phyloP scores from a whole-genome alignment of 2,888 invertebrate genomes.

The Melanargia galathea region DNA sequence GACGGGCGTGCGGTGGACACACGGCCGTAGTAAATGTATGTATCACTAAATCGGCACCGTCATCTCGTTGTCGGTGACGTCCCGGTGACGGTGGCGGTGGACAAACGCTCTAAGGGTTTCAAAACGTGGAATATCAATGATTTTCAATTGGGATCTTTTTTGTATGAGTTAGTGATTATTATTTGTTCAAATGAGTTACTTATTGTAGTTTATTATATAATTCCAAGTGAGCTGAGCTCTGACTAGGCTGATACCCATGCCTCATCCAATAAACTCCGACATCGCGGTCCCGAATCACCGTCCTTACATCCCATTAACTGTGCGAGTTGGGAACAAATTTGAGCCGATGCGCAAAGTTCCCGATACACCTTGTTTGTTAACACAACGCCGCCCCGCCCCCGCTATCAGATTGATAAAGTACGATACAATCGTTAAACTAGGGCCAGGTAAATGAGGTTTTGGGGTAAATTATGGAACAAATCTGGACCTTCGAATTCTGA shows the following conservation, averaged over 20 bases:
- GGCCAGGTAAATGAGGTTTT: slow-evolving; percentile 25
- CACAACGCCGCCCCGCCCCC: neutral
- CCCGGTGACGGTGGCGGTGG: no score
- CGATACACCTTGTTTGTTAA: slow-evolving; percentile 49
- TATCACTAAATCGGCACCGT: no score
- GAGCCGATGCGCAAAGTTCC: slow-evolving; percentile 57
- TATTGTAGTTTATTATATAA: no score
- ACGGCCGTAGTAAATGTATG: no score
- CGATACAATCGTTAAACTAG: slow-evolving; percentile 25
- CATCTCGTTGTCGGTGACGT: no score
- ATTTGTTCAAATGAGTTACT: no score
- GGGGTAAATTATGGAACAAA: slow-evolving; percentile 14
- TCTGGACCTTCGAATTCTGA: neutral
- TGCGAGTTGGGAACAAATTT: slow-evolving; percentile 64
- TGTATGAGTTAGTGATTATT: no score
- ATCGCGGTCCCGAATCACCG: slow-evolving; percentile 55
- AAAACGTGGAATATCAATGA: no score
- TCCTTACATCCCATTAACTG: slow-evolving; percentile 68
- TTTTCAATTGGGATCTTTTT: no score
- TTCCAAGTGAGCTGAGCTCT: neutral
- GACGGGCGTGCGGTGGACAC: no score
- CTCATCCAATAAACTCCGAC: slow-evolving; percentile 39
- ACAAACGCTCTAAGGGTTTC: no score
- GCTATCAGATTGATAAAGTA: slow-evolving; percentile 37
- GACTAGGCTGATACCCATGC: slow-evolving; percentile 30